phyloP scores from a whole-genome alignment of 64 coral and sea anemone species.

The Platygyra sinensis region DNA sequence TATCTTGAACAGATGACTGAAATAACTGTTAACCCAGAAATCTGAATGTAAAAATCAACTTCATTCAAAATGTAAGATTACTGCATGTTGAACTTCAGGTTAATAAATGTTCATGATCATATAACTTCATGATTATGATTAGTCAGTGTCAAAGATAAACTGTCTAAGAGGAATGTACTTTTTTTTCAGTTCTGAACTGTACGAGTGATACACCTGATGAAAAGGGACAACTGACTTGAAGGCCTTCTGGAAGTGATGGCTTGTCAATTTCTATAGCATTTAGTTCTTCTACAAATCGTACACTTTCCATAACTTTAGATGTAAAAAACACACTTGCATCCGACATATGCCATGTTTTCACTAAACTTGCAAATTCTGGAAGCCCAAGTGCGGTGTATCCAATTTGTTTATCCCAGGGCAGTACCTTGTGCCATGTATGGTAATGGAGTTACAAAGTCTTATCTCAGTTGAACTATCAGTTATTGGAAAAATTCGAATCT shows the following conservation, averaged over 20 bases:
- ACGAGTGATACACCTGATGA: conserved; percentile 22
- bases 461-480: too few relatives aligned
- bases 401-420: too few relatives aligned
- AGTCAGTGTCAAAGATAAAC: background rate
- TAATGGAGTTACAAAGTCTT: too few relatives aligned
- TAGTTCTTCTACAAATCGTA: background rate
- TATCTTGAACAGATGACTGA: too few relatives aligned
- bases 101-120: too few relatives aligned
- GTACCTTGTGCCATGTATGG: too few relatives aligned
- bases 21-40: too few relatives aligned
- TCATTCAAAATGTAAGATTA: too few relatives aligned
- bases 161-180: conserved; percentile 19
- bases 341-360: conserved; percentile 14
- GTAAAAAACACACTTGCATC: conserved; percentile 5
- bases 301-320: conserved; percentile 5
- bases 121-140: too few relatives aligned
- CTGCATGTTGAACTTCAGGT: too few relatives aligned
- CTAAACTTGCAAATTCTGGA: conserved; percentile 45
- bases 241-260: conserved; percentile 27
- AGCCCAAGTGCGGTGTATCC: background rate
- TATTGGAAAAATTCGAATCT: too few relatives aligned
- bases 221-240: background rate
- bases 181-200: conserved; percentile 14
- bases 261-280: conserved; percentile 33
- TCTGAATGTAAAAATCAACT: too few relatives aligned